A percentile compares a stretch with the other conserved stretches of the same genome.
Conservation (phyloP, 2,888 invertebrate species). For the Coremacera marginata region DNA sequence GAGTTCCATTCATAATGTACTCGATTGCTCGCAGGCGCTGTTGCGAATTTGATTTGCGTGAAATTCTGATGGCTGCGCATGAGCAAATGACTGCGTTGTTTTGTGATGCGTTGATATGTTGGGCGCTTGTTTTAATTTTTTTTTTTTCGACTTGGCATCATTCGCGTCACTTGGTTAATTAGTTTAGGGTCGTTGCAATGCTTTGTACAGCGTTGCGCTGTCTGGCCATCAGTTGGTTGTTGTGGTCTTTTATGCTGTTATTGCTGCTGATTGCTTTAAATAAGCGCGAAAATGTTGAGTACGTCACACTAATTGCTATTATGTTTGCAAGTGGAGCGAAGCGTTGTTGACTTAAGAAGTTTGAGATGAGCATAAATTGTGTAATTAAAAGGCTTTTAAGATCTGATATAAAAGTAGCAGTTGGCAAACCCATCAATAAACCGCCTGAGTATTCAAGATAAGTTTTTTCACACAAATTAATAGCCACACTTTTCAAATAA, state of each 20-base stretch:
- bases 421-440: neutral
- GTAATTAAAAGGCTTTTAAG: no score
- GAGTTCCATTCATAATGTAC: slow-evolving; percentile 3
- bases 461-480: neutral
- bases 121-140: neutral
- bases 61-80: slow-evolving; percentile 22
- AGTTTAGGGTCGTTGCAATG: slow-evolving; percentile 24
- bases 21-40: neutral
- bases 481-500: neutral
- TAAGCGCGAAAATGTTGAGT: slow-evolving; percentile 32
- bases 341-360: neutral
- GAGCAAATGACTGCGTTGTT: slow-evolving; percentile 16
- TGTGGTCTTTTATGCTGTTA: slow-evolving; percentile 45
- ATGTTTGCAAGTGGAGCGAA: neutral
- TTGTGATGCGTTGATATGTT: slow-evolving; percentile 9
- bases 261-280: slow-evolving; percentile 28
- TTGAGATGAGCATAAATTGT: no score
- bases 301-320: slow-evolving; percentile 13
- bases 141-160: neutral
- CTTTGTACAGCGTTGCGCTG: slow-evolving; percentile 22
- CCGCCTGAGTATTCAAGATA: neutral
- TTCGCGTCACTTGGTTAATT: slow-evolving; percentile 27
- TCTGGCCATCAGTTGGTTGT: slow-evolving; percentile 30
- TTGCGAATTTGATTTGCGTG: slow-evolving; percentile 31
- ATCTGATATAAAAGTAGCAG: no score